Evolutionary conservation across 1,140 invertebrate genomes (phyloP).

Genomic region (Drosophila lacertosa): DNA sequence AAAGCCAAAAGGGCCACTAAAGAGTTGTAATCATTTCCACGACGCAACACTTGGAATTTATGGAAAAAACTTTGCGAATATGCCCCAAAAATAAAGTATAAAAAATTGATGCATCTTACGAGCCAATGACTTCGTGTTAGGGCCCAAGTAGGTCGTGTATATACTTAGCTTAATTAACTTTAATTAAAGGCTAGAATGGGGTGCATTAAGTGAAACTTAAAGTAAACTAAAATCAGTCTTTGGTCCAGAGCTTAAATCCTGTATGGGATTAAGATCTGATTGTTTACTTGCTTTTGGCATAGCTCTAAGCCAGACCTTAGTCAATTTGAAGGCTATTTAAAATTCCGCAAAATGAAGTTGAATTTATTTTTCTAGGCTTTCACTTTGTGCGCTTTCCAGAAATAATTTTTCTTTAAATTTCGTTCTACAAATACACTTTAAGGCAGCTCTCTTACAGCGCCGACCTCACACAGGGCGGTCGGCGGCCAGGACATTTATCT

Average conservation of each 20-base stretch:
- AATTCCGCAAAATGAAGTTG: no score
- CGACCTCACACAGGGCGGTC: conserved; percentile 14
- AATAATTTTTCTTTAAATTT: neutral
- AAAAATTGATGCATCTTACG: conserved; percentile 29
- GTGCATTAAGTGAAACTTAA: no score
- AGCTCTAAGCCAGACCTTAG: no score
- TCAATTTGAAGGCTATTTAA: no score
- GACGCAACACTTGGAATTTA: conserved; percentile 69
- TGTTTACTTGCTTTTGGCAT: no score
- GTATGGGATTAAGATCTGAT: no score
- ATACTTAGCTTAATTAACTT: conserved; percentile 45
- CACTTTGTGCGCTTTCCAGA: neutral
- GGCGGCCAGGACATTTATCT: conserved; percentile 26
- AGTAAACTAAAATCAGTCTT: no score
- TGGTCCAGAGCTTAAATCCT: no score
- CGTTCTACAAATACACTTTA: neutral
- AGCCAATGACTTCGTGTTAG: conserved; percentile 7
- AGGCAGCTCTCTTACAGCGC: neutral
- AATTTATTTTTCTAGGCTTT: no score
- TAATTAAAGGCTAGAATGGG: conserved; percentile 20
- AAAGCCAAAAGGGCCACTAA: conserved; percentile 32
- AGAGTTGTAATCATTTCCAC: conserved; percentile 58
- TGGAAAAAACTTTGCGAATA: conserved; percentile 46
- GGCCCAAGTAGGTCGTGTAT: conserved; percentile 24
- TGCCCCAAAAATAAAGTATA: neutral